These are phyloP conservation scores for Eriosoma lanigerum DNA, from an alignment of 1,140 invertebrate species.

Conservation along the genomic window DNA sequence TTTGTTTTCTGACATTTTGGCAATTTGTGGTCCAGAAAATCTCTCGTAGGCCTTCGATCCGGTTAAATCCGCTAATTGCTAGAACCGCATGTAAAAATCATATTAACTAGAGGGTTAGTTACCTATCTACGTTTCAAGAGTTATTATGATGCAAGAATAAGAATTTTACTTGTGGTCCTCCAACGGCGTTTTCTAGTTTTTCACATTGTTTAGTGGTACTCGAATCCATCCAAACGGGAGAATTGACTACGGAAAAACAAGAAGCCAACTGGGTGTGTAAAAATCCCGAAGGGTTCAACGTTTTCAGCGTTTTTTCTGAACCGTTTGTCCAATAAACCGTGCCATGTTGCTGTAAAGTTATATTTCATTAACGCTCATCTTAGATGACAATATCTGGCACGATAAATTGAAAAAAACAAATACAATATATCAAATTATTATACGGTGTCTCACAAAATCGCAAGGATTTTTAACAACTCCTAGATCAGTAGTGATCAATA, in stretches of 20 bases:
- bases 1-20: constrained; percentile 77
- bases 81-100: constrained; percentile 3
- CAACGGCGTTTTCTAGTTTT: constrained; percentile 75
- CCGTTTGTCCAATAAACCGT: constrained; percentile 90
- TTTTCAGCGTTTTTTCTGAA: constrained; percentile 66
- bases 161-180: constrained; percentile 69
- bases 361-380: too few species aligned
- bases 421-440: too few species aligned
- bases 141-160: too few species aligned
- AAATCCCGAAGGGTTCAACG: constrained; percentile 73
- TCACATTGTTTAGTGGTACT: constrained; percentile 81
- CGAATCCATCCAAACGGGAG: constrained; percentile 97
- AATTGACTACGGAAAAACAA: constrained; percentile 75
- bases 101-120: too few species aligned
- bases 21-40: constrained; percentile 91
- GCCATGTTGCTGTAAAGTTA: constrained; percentile 91
- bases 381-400: too few species aligned
- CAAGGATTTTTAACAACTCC: too few species aligned
- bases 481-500: too few species aligned
- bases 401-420: too few species aligned
- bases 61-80: constrained; percentile 81
- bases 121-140: too few species aligned
- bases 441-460: too few species aligned
- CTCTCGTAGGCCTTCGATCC: constrained; percentile 91
- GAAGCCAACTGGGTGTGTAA: constrained; percentile 79